These are phyloP conservation scores for Chaetophractus vellerosus DNA, from an alignment of 2,797 vertebrate genomes.

Conservation along the genomic window DNA sequence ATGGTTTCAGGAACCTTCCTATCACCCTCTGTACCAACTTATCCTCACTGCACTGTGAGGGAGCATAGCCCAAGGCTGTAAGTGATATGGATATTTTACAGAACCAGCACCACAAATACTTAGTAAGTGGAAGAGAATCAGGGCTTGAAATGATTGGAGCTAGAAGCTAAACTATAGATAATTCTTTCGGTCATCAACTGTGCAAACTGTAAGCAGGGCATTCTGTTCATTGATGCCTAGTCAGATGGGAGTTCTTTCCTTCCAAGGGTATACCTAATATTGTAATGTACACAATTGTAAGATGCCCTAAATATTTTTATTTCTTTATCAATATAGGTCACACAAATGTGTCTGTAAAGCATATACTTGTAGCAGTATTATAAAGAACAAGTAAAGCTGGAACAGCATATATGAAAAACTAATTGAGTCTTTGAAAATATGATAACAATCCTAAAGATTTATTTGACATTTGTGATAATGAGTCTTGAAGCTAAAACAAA, in stretches of 20 bases:
- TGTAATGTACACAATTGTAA: neutral
- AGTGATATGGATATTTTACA: neutral
- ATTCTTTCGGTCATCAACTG: neutral
- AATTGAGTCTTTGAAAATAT: neutral
- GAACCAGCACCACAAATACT: neutral
- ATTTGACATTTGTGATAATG: slow-evolving; percentile 43
- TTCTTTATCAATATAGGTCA: neutral
- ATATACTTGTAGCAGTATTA: neutral
- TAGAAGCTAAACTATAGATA: neutral
- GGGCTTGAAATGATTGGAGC: neutral
- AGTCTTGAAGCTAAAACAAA: neutral
- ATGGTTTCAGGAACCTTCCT: neutral
- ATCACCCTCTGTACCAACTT: neutral
- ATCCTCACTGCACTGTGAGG: neutral
- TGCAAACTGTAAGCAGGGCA: neutral
- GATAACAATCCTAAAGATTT: neutral
- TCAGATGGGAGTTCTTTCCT: neutral
- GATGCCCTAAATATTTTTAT: neutral
- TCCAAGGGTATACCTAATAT: neutral
- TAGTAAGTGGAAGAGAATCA: neutral
- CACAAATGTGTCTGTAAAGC: neutral
- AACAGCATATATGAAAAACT: neutral
- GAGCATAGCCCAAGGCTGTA: neutral
- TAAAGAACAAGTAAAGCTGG: neutral
- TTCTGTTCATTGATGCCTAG: neutral